Evolutionary conservation across 2,113 vertebrate species (phyloP).

Genomic region (Xiphias gladius): DNA sequence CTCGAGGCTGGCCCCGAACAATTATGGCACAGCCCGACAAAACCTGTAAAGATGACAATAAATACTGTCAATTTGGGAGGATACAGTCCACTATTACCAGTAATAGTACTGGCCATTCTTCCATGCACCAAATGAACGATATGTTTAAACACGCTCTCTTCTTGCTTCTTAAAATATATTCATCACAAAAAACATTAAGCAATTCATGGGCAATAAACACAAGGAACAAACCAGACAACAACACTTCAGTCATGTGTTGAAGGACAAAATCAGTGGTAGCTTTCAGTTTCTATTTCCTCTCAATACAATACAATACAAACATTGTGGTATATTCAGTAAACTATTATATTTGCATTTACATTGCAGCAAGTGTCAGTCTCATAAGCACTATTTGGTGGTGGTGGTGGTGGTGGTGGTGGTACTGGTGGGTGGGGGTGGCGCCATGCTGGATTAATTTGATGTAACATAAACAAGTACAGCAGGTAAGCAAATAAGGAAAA

Average conservation of each 20-base stretch:
- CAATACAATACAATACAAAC: neutral
- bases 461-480: slow-evolving; percentile 3
- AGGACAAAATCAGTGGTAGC: neutral
- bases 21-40: slow-evolving; percentile 98
- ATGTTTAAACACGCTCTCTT: neutral
- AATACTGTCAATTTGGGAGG: neutral
- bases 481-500: slow-evolving; percentile 4
- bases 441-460: neutral
- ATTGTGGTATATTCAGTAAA: neutral
- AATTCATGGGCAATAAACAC: neutral
- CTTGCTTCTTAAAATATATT: neutral
- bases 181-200: neutral
- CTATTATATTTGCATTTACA: neutral
- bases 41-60: slow-evolving; percentile 82
- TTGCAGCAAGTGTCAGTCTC: neutral
- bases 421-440: no score
- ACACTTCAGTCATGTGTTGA: neutral
- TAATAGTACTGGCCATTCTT: neutral
- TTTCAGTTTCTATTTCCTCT: slow-evolving; percentile 21
- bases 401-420: no score
- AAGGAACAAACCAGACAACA: neutral
- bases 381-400: neutral
- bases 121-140: neutral
- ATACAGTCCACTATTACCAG: neutral
- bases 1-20: slow-evolving; percentile 94